Base-by-base conservation (phyloP, 2,888 invertebrate genomes). In the Allygus modestus region DNA sequence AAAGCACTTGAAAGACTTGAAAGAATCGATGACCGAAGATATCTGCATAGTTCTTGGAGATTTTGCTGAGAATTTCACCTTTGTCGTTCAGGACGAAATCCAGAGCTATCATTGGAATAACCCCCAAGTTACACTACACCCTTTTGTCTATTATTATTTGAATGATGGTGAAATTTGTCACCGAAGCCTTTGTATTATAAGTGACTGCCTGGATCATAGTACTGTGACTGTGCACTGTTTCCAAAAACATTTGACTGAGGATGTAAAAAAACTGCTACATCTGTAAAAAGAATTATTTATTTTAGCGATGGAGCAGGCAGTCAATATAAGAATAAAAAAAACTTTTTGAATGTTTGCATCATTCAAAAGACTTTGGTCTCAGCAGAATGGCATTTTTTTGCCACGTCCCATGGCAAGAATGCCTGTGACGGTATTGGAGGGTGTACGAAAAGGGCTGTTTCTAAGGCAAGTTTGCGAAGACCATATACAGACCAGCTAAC, bases 271-370 rank as follows among this genome's bases (percentile, higher is more conserved):
- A 23, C 46, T 41, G 31, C 11, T 15, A 77, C 61, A 28, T 31
- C 51, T 31, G 41, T 83, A 17, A 73, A 83, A 83, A 83, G 65
- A 26, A 23, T 73, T 23, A 77, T 77, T 20, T 77, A 77, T 46
- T 77, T 77, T 26, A 51, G 41, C 28, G 77, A 73, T 46, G 73
- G 73, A 54, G 20, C 83, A 5, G 37, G 73, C 28, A 82, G 69
- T 61, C 83, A 71, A 37, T 83, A 83, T 23, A 83, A 83, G 75
- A 83, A 54, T 41, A 81, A 82, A 51, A 83, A 83, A 83, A 77
- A 77, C 83, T 77, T 77, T 61, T n/a, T 51, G 12, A 83, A 83
- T 58, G 28, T 83, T 1, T 83, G 77, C 75, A 83, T 69, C 77
- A 77, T 28, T 17, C 41, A 28, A 46, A 61, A 37, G 65, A 79